These are phyloP conservation scores for Artibeus lituratus DNA, from an alignment of 2,797 vertebrate genomes.

Conservation along the genomic window DNA sequence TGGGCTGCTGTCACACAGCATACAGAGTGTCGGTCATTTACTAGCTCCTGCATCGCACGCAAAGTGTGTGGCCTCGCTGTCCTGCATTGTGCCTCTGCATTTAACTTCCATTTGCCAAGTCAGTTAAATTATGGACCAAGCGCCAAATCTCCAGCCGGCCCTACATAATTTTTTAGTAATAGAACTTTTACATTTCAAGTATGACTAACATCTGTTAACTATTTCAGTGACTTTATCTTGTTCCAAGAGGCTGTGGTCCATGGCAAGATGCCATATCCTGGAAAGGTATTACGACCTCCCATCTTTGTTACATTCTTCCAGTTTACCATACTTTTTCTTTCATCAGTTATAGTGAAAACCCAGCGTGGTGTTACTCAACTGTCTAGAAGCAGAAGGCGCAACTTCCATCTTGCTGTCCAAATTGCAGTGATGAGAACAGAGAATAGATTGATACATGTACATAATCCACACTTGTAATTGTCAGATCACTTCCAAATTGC, in stretches of 20 bases:
- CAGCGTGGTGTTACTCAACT: slow-evolving; percentile 18
- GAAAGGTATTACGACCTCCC: slow-evolving; percentile 70
- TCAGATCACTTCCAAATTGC: slow-evolving; percentile 11
- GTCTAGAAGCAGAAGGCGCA: slow-evolving; percentile 47
- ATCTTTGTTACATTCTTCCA: slow-evolving; percentile 74
- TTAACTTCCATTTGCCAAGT: slow-evolving; percentile 75
- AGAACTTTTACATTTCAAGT: slow-evolving; percentile 73
- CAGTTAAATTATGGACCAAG: slow-evolving; percentile 67
- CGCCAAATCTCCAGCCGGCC: slow-evolving; percentile 76
- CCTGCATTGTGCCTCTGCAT: slow-evolving; percentile 68
- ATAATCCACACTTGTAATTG: slow-evolving; percentile 17
- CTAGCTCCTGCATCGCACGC: slow-evolving; percentile 60
- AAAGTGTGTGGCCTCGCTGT: slow-evolving; percentile 74
- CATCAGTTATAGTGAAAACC: slow-evolving; percentile 53
- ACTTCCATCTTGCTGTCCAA: slow-evolving; percentile 25
- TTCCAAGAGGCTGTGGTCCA: slow-evolving; percentile 80
- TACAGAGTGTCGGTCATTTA: slow-evolving; percentile 74
- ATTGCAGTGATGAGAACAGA: background rate
- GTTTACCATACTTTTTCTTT: slow-evolving; percentile 71
- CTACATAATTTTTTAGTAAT: slow-evolving; percentile 73
- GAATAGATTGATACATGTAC: background rate
- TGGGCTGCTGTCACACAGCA: slow-evolving; percentile 56
- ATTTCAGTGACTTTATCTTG: slow-evolving; percentile 81
- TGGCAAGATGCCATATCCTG: slow-evolving; percentile 76
- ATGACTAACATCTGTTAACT: slow-evolving; percentile 81